Conservation (phyloP, 2,888 invertebrate species). For the Melieria picta region DNA sequence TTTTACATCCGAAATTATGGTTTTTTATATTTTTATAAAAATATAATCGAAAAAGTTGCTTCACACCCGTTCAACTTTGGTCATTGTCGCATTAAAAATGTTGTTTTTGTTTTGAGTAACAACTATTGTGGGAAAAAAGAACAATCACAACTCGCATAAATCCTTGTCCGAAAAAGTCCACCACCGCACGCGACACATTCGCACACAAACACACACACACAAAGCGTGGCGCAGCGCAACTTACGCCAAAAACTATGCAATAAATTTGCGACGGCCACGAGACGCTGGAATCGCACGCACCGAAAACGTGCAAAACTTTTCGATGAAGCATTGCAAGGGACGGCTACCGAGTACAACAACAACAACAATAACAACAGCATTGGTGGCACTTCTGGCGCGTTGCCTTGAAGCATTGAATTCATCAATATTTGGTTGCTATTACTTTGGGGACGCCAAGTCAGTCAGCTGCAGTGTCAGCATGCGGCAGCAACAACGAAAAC, state of each 20-base stretch:
- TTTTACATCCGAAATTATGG: no score
- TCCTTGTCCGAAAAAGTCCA: slow-evolving; percentile 11
- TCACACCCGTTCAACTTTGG: no score
- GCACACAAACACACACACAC: background rate
- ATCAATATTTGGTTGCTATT: slow-evolving; percentile 6
- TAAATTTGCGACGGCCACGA: slow-evolving; percentile 9
- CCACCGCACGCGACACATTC: background rate
- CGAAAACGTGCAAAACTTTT: slow-evolving; percentile 30
- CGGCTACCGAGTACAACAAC: background rate
- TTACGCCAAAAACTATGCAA: slow-evolving; percentile 21
- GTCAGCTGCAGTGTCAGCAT: background rate
- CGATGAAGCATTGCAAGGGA: slow-evolving; percentile 21
- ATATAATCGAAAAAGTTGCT: no score
- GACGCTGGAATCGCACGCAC: no score
- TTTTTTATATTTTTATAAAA: no score
- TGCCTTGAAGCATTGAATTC: background rate
- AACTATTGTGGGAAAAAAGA: no score
- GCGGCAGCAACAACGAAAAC: background rate
- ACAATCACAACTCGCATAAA: slow-evolving; percentile 14
- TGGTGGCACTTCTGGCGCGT: no score
- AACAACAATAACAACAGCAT: no score
- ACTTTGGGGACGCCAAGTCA: background rate
- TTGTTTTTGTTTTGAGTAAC: no score
- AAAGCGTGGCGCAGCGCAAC: background rate
- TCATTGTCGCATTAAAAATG: no score